Evolutionary conservation across 2,888 invertebrate species (phyloP).

Genomic region (Chymomyza amoena): DNA sequence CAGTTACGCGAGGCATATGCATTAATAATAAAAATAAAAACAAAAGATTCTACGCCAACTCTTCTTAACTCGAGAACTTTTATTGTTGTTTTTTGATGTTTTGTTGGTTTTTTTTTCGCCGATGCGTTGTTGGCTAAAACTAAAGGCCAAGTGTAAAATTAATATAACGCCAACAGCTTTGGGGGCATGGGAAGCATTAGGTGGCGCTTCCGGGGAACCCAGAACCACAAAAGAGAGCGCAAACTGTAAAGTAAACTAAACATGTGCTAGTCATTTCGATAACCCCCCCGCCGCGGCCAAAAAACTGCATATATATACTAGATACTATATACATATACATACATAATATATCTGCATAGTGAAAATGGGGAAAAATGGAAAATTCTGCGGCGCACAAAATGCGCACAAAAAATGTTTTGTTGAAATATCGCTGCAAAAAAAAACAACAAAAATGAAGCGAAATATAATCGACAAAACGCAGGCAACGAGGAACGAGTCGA

Average conservation of each 20-base stretch:
- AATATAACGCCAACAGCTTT: conserved; percentile 63
- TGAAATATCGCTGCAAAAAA: conserved; percentile 43
- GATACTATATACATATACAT: too few species aligned
- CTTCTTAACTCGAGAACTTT: neutral
- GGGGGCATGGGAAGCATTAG: neutral
- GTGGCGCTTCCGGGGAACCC: neutral
- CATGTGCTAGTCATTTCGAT: conserved; percentile 72
- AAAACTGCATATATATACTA: neutral
- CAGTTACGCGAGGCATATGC: neutral
- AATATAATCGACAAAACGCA: conserved; percentile 12
- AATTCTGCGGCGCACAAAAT: conserved; percentile 61
- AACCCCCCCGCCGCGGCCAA: conserved; percentile 1
- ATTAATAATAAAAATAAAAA: conserved; percentile 19
- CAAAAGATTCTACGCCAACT: conserved; percentile 23
- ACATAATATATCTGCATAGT: conserved; percentile 55
- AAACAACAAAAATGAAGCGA: conserved; percentile 14
- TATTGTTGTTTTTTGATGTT: too few species aligned
- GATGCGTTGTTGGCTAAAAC: conserved; percentile 45
- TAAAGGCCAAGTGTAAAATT: conserved; percentile 78
- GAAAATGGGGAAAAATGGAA: conserved; percentile 67
- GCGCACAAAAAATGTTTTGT: conserved; percentile 64
- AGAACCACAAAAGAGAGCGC: too few species aligned
- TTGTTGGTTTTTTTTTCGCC: neutral
- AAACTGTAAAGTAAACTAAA: conserved; percentile 72
- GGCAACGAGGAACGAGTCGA: neutral